Conservation (phyloP, 2,888 invertebrate genomes). For the Melitaea athalia region DNA sequence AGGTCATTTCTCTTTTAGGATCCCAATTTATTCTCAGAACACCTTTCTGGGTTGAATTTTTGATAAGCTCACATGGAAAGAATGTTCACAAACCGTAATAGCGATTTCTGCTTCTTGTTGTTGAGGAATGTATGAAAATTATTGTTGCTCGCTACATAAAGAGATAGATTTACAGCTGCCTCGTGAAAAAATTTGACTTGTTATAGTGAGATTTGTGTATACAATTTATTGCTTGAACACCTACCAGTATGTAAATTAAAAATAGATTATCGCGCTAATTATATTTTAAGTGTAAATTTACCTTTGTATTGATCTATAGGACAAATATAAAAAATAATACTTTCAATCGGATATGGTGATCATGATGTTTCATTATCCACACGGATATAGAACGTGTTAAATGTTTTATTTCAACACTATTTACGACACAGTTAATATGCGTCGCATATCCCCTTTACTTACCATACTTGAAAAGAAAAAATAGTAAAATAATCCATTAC, state of each 20-base stretch:
- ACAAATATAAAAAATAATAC: no score
- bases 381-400: no score
- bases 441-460: no score
- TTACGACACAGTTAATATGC: no score
- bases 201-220: background rate
- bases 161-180: background rate
- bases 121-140: slow-evolving; percentile 14
- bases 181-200: background rate
- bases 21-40: background rate
- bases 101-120: slow-evolving; percentile 9
- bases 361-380: no score
- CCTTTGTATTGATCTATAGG: no score
- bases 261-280: no score
- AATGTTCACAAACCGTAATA: background rate
- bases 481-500: no score
- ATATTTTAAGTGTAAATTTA: no score
- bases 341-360: no score
- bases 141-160: background rate
- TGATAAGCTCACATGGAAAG: background rate
- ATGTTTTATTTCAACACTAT: no score
- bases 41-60: background rate
- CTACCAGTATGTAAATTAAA: background rate
- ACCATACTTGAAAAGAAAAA: no score
- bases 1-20: background rate
- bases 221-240: background rate